Evolutionary conservation across 2,797 vertebrate genomes (phyloP), one percentile per base, ranked within the genome.

Genomic region (Rousettus madagascariensis): DNA sequence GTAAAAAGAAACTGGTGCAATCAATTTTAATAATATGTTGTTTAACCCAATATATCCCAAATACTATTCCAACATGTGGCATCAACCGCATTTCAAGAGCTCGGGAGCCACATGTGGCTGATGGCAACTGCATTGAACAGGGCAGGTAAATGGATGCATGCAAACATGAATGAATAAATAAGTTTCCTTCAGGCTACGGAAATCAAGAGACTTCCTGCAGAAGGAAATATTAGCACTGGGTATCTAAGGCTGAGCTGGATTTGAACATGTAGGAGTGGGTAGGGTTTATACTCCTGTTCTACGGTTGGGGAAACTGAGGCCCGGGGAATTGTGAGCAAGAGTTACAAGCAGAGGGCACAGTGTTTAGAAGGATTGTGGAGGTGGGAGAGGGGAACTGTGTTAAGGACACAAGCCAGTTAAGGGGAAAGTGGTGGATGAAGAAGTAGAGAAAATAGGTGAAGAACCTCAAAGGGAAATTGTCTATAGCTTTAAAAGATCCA

Each of bases 81-180:
- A n/a, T 49, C 5, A 22, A 51, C 85, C 71, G 33, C 36, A 6
- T 22, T 24, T 20, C n/a, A 12, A 72, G 82, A n/a, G 15, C 33
- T 88, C 59, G 0, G 30, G 0, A 20, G 78, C 53, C 79, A 41
- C 71, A 0, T 1, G 4, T 26, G 68, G 53, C 84, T 1, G 0
- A 61, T 3, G 28, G 49, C 17, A 9, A 5, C 9, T 0, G 1
- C 30, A 0, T 2, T 8, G 7, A 53, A 15, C 0, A 0, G 57
- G 0, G 0, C 20, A 49, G 22, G 43, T 4, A 11, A 8, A 43
- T 0, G 22, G 8, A 13, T 0, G 0, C 26, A 0, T 1, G 26
- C 9, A 12, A n/a, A 16, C 19, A 0, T 5, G 20, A 30, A 2
- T 9, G 55, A 53, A 16, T 9, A 28, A 49, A 12, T 6, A 28